A percentile compares a stretch with the other conserved stretches of the same genome.
These are phyloP conservation scores for Oscheius sp. DNA, from an alignment of 2,888 invertebrate genomes.

Conservation along the genomic window DNA sequence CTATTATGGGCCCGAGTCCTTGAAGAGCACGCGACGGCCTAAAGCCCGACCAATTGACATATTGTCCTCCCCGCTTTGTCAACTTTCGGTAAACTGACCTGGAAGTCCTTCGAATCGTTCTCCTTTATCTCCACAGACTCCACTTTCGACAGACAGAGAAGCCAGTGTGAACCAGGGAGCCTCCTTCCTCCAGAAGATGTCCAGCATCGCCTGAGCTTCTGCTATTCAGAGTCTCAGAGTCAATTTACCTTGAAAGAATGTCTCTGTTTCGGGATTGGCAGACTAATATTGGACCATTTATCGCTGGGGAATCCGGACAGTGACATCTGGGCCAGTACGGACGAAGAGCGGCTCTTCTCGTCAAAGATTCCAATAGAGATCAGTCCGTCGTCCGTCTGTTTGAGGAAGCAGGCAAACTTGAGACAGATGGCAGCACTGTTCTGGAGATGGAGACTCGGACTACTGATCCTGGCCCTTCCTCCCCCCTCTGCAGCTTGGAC, in stretches of 20 bases:
- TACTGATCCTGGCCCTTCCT: conserved; percentile 9
- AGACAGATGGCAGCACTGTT: conserved; percentile 29
- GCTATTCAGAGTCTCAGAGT: background rate
- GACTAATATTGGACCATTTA: conserved; percentile 37
- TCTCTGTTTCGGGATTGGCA: conserved; percentile 35
- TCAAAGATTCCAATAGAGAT: conserved; percentile 33
- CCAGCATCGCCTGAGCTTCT: background rate
- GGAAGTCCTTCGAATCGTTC: conserved; percentile 21
- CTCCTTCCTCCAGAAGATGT: conserved; percentile 36
- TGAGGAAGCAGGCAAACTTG: conserved; percentile 27
- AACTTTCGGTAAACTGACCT: conserved; percentile 4
- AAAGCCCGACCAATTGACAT: conserved; percentile 18
- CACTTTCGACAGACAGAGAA: conserved; percentile 35
- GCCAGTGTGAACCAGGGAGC: conserved; percentile 40
- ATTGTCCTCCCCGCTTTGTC: conserved; percentile 1
- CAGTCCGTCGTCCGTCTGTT: conserved; percentile 31
- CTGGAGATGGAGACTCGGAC: conserved; percentile 21
- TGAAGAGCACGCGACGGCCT: conserved; percentile 26
- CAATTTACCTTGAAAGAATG: conserved; percentile 43
- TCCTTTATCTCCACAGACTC: conserved; percentile 37
- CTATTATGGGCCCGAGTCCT: conserved; percentile 31
- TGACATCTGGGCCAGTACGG: conserved; percentile 25
- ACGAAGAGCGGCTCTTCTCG: conserved; percentile 35
- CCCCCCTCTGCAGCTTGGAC: conserved; percentile 14
- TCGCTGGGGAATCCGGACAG: conserved; percentile 26